Base-by-base conservation (phyloP, 2,888 invertebrate genomes). In the Uloborus plumipes region DNA sequence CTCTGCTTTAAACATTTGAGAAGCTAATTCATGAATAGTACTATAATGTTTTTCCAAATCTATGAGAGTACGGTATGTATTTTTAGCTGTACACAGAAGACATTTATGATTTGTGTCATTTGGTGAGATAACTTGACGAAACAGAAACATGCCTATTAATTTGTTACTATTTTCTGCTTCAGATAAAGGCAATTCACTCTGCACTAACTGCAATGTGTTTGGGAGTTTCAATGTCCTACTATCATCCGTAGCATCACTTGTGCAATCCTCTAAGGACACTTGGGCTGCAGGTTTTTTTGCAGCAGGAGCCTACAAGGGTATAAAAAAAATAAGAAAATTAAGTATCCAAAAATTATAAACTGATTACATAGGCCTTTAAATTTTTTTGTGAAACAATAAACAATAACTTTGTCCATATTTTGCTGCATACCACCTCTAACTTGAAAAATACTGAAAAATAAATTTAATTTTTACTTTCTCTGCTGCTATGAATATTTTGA, bases 11-110 rank as follows among this genome's bases (percentile, higher is more conserved):
- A 79, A 82, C 20, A 79, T 83, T 47, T 86, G 85, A 13, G 85
- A 82, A 3, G 84, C 80, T 6, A 86, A 75, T 75, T 86, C 86
- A 61, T 86, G 86, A 3, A 84, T 58, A 3, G 76, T 49, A 18
- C 73, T 78, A 65, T 86, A 86, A 77, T 86, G 86, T 13, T 83
- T 78, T 61, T 85, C 81, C 59, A 86, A 78, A 53, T 86, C 86
- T 2, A 73, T 26, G 1, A 80, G 62, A 49, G 66, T 67, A 2
- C 78, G 73, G 49, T 84, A 84, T 9, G 80, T 78, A 31, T 59
- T 61, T 53, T 85, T 86, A 18, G 66, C 67, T 11, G 76, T 69
- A 59, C 86, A 86, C 6, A 86, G 77, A 7, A 85, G 73, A 81
- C 86, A 86, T 15, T 66, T 61, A 47, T 84, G 84, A 49, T 51